Evolutionary conservation across 2,888 invertebrate species (phyloP), one percentile per base, ranked within the genome.

Genomic region (Hirtodrosophila cameraria): DNA sequence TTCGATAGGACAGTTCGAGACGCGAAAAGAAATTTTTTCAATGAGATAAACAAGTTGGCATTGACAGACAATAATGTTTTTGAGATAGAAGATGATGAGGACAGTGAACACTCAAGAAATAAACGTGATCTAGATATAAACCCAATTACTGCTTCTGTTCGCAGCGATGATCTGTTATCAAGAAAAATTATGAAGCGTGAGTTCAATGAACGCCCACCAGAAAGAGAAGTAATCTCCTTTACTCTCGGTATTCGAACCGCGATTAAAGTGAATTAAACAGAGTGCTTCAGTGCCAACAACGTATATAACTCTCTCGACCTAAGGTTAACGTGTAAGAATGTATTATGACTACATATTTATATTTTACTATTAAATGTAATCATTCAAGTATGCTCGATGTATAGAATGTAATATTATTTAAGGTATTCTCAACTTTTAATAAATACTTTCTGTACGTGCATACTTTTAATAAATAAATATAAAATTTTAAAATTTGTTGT

Each of bases 41-140:
- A 86, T 35, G 89, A 89, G 72, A 90, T 89, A 20, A 90, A 89
- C 59, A 65, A 81, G 20, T 59, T 89, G 23, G 89, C 89, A 0
- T 68, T 75, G 0, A 80, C 77, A 11, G 76, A 74, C 20, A 84
- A 87, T 48, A 86, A 84, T 20, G 64, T 81, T 5, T 79, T 88
- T 16, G 85, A 88, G 28, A 38, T 88, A 13, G 79, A 84, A 5
- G 87, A 86, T 2, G 81, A 86, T 42, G 75, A 80, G 2, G 54
- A 53, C 1, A 30, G 23, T 11, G 70, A 67, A 13, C 7, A 38
- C 3, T 38, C 15, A 6, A 59, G 83, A 54, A 43, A 46, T 12
- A 82, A 67, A 41, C 85, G 86, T 5, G 79, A 75, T 41, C 5
- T 87, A 18, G 53, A 68, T n/a, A 39, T 65, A 15, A 12, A 62